These are phyloP conservation scores for Ectropis crepuscularia DNA, from an alignment of 2,888 invertebrate species.

Conservation along the genomic window DNA sequence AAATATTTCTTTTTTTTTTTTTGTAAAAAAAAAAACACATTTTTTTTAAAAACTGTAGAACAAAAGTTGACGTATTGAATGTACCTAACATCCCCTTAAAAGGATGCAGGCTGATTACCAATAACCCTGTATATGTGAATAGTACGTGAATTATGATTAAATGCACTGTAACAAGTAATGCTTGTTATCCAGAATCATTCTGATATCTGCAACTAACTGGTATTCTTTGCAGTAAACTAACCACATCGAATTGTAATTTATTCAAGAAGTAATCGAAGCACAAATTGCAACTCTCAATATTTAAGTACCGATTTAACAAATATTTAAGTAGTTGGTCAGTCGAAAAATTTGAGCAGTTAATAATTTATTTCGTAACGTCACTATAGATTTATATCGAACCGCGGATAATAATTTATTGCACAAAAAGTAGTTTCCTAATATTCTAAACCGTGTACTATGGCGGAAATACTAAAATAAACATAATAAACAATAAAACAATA, in stretches of 20 bases:
- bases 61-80: no score
- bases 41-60: no score
- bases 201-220: neutral
- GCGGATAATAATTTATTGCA: slow-evolving; percentile 76
- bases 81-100: no score
- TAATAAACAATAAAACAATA: slow-evolving; percentile 54
- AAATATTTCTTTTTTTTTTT: no score
- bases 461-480: slow-evolving; percentile 60
- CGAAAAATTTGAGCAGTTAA: slow-evolving; percentile 79
- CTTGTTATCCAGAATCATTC: no score
- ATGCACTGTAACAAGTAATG: slow-evolving; percentile 10
- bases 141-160: neutral
- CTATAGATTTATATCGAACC: slow-evolving; percentile 68
- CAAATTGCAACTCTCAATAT: slow-evolving; percentile 32
- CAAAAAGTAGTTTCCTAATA: slow-evolving; percentile 70
- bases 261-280: slow-evolving; percentile 32
- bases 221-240: slow-evolving; percentile 14
- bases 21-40: no score
- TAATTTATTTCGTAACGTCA: slow-evolving; percentile 53
- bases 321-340: slow-evolving; percentile 81
- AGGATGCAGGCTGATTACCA: no score
- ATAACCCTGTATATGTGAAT: no score
- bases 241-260: slow-evolving; percentile 5
- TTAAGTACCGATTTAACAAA: slow-evolving; percentile 54
- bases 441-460: slow-evolving; percentile 63